These are phyloP conservation scores for Rhagophthalmus giganteus DNA, from an alignment of 2,888 invertebrate genomes.

Conservation along the genomic window DNA sequence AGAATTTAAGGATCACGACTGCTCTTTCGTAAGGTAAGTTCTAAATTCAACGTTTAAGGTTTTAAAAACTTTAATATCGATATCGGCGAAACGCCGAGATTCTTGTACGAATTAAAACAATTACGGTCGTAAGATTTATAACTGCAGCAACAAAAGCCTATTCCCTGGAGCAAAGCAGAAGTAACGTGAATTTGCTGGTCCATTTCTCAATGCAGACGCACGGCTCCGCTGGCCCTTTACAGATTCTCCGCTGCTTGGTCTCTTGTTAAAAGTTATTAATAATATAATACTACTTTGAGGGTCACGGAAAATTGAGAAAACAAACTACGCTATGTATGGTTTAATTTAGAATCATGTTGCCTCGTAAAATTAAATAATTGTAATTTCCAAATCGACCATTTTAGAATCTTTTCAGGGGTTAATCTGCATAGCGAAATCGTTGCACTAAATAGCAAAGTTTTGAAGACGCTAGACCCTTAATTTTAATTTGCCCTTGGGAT, in stretches of 20 bases:
- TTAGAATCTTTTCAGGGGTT: slow-evolving; percentile 35
- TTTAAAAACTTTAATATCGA: too few species aligned
- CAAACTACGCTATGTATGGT: too few species aligned
- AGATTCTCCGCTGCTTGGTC: slow-evolving; percentile 40
- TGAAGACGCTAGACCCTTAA: slow-evolving; percentile 57
- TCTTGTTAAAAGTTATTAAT: slow-evolving; percentile 42
- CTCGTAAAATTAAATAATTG: background rate
- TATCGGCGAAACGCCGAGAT: too few species aligned
- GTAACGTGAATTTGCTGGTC: slow-evolving; percentile 48
- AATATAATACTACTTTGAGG: slow-evolving; percentile 44
- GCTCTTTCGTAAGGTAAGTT: too few species aligned
- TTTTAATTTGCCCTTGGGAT: slow-evolving; percentile 58
- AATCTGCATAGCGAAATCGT: slow-evolving; percentile 57
- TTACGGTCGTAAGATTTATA: slow-evolving; percentile 11
- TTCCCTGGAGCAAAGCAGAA: slow-evolving; percentile 44
- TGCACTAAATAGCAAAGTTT: slow-evolving; percentile 58
- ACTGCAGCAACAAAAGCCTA: slow-evolving; percentile 24
- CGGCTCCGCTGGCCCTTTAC: slow-evolving; percentile 39
- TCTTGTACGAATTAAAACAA: slow-evolving; percentile 14
- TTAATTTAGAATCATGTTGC: too few species aligned
- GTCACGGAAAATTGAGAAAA: too few species aligned
- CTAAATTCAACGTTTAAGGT: too few species aligned
- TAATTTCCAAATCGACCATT: slow-evolving; percentile 14
- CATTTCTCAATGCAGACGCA: slow-evolving; percentile 48
- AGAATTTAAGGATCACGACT: too few species aligned